A percentile compares a stretch with the other conserved stretches of the same genome.
Evolutionary conservation across 2,888 invertebrate species (phyloP).

Genomic region (Lithophane leautieri): DNA sequence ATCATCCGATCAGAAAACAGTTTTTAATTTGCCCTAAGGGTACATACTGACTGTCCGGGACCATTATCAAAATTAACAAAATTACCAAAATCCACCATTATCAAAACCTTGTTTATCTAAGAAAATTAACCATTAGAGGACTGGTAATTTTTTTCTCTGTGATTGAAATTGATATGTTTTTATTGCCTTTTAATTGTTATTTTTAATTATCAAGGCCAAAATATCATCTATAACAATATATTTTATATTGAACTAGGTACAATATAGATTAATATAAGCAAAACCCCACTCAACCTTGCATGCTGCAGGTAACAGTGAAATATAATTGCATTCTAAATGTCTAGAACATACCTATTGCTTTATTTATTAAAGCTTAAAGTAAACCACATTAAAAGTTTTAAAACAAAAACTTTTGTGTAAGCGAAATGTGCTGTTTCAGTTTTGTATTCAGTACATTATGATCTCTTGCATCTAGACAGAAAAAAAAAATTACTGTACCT

Average conservation of each 20-base stretch:
- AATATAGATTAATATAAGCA: constrained; percentile 2
- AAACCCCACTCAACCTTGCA: neutral
- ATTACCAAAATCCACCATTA: no score
- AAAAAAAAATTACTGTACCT: no score
- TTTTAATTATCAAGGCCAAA: neutral
- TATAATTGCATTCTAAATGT: constrained; percentile 9
- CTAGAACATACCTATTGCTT: neutral
- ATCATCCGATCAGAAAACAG: no score
- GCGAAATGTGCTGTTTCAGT: neutral
- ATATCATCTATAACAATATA: neutral
- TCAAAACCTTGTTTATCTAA: neutral
- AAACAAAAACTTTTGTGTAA: neutral
- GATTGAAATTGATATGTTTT: neutral
- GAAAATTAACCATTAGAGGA: neutral
- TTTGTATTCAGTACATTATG: neutral
- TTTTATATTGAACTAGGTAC: neutral
- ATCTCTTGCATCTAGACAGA: no score
- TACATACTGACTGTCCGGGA: neutral
- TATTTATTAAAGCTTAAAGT: neutral
- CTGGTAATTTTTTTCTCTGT: no score
- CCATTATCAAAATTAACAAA: no score
- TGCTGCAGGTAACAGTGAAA: neutral
- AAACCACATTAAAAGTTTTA: neutral
- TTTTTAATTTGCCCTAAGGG: neutral
- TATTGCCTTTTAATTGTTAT: neutral